phyloP scores from a whole-genome alignment of 2,113 vertebrate species.

The Egretta garzetta region DNA sequence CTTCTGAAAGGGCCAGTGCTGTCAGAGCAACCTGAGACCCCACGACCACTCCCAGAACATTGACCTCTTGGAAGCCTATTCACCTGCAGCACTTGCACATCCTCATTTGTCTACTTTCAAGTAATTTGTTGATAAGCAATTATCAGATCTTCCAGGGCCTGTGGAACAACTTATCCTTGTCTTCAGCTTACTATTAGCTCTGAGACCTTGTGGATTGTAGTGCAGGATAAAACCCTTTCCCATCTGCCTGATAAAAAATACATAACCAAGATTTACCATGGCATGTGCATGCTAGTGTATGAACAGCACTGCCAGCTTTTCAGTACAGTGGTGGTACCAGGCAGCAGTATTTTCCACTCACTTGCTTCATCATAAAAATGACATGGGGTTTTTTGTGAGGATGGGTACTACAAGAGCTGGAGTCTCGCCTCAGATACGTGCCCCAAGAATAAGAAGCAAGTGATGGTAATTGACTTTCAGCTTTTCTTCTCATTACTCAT shows the following conservation, averaged over 20 bases:
- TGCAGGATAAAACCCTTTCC: background rate
- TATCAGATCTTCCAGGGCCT: background rate
- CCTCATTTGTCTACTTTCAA: background rate
- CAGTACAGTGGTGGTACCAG: background rate
- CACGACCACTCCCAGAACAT: rapidly evolving
- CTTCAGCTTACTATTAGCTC: background rate
- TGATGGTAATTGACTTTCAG: background rate
- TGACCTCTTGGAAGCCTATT: background rate
- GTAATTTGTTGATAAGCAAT: background rate
- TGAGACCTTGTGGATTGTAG: background rate
- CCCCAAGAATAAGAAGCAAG: background rate
- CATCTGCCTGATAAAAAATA: background rate
- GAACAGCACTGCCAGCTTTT: background rate
- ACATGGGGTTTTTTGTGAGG: background rate
- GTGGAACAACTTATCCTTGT: background rate
- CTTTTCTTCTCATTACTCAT: background rate
- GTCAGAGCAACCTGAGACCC: background rate
- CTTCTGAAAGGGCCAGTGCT: background rate
- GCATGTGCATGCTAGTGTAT: background rate
- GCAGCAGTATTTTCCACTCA: background rate
- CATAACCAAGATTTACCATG: background rate
- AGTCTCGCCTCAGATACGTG: background rate
- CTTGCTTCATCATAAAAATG: background rate
- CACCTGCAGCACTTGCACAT: background rate
- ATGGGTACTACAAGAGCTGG: background rate